These are phyloP conservation scores for Anoplophora glabripennis DNA, from an alignment of 1,140 invertebrate genomes.

Conservation along the genomic window DNA sequence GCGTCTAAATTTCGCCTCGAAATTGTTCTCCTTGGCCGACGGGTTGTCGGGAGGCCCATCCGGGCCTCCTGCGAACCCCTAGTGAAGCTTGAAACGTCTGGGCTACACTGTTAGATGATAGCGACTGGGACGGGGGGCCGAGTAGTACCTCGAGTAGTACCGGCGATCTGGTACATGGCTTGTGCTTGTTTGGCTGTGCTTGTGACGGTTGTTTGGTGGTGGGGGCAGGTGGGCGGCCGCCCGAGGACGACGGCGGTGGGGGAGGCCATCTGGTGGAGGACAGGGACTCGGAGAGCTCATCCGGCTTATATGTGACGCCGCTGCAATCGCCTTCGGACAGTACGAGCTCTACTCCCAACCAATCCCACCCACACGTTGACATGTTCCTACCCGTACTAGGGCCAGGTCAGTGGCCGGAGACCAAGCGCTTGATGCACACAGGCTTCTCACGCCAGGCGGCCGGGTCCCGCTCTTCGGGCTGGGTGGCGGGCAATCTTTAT, in stretches of 20 bases:
- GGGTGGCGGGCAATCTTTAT: conserved; percentile 9
- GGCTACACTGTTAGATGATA: conserved; percentile 1
- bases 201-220: conserved; percentile 41
- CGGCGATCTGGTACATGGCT: conserved; percentile 26
- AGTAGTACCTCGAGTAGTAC: conserved; percentile 14
- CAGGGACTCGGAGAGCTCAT: conserved; percentile 23
- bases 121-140: conserved; percentile 11
- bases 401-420: conserved; percentile 45
- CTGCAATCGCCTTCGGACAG: conserved; percentile 32
- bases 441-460: conserved; percentile 24
- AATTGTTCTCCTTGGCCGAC: conserved; percentile 4
- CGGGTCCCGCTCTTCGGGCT: conserved; percentile 16
- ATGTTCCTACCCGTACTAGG: conserved; percentile 37
- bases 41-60: background rate
- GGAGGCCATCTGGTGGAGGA: conserved; percentile 11
- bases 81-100: too few relatives aligned
- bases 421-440: conserved; percentile 31
- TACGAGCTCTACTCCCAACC: conserved; percentile 29
- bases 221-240: conserved; percentile 37
- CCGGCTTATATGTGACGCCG: conserved; percentile 31
- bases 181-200: conserved; percentile 40
- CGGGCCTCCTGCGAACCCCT: conserved; percentile 12
- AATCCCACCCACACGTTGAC: conserved; percentile 20
- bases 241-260: conserved; percentile 29
- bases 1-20: conserved; percentile 9